Percentiles rank a stretch among this genome's conserved stretches.
Conservation (phyloP, 2,888 invertebrate species). For the Aleiodes alternator region DNA sequence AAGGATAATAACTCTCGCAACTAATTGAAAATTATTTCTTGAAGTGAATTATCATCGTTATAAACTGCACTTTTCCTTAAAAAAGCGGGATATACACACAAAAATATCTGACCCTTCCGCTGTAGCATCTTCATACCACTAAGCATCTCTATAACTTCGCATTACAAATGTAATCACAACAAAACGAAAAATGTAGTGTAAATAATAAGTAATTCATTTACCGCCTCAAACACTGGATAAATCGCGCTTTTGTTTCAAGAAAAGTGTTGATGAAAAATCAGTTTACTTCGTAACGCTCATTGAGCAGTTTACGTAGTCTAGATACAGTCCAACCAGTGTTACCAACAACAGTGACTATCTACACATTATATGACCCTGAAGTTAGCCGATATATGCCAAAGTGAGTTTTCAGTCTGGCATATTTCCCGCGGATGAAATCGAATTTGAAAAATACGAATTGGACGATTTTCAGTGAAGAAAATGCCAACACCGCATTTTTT, state of each 20-base stretch:
- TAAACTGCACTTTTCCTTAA: neutral
- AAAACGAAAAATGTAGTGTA: neutral
- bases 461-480: too few relatives aligned
- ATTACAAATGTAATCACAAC: neutral
- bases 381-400: too few relatives aligned
- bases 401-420: too few relatives aligned
- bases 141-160: neutral
- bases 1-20: neutral
- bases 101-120: neutral
- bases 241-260: neutral
- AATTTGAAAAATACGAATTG: too few relatives aligned
- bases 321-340: neutral
- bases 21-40: neutral
- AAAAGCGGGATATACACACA: constrained; percentile 3
- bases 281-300: constrained; percentile 20
- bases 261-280: constrained; percentile 10
- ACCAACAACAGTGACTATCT: too few relatives aligned
- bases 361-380: too few relatives aligned
- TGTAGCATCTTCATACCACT: neutral
- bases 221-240: neutral
- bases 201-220: constrained; percentile 5
- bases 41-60: neutral
- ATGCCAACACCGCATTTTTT: too few relatives aligned
- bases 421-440: too few relatives aligned
- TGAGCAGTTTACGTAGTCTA: constrained; percentile 6